A percentile compares a stretch with the other conserved stretches of the same genome.
phyloP scores from a whole-genome alignment of 2,888 invertebrate species.

The Emmelina monodactyla region DNA sequence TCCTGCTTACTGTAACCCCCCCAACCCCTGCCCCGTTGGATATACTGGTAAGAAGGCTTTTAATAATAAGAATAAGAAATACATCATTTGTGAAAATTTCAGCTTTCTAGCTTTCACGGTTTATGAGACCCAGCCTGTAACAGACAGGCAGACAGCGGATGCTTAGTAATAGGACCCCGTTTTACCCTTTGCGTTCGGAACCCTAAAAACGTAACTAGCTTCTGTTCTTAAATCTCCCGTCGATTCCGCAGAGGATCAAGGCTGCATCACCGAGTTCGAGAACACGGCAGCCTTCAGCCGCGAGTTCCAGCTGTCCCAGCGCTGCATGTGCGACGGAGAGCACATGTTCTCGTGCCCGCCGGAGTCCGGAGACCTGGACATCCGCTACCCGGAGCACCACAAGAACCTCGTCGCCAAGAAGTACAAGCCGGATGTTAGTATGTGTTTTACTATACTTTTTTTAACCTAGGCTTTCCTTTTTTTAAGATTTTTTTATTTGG shows the following conservation, averaged over 20 bases:
- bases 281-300: slow-evolving; percentile 96
- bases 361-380: slow-evolving; percentile 63
- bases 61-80: neutral
- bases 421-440: slow-evolving; percentile 66
- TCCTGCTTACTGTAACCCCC: slow-evolving; percentile 98
- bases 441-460: too few species aligned
- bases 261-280: slow-evolving; percentile 90
- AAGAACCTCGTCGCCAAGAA: slow-evolving; percentile 81
- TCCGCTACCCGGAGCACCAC: slow-evolving; percentile 72
- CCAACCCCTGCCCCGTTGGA: slow-evolving; percentile 97
- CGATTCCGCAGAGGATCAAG: slow-evolving; percentile 72
- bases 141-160: too few species aligned
- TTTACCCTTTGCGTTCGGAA: neutral
- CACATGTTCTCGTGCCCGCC: slow-evolving; percentile 95
- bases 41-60: slow-evolving; percentile 81
- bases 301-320: slow-evolving; percentile 88
- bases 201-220: neutral
- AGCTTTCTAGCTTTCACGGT: too few species aligned
- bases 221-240: neutral
- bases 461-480: too few species aligned
- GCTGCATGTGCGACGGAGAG: slow-evolving; percentile 97
- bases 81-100: too few species aligned
- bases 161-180: too few species aligned
- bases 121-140: too few species aligned
- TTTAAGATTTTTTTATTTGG: neutral